phyloP scores from a whole-genome alignment of 2,113 vertebrate genomes.

The Ploceus nigricollis region DNA sequence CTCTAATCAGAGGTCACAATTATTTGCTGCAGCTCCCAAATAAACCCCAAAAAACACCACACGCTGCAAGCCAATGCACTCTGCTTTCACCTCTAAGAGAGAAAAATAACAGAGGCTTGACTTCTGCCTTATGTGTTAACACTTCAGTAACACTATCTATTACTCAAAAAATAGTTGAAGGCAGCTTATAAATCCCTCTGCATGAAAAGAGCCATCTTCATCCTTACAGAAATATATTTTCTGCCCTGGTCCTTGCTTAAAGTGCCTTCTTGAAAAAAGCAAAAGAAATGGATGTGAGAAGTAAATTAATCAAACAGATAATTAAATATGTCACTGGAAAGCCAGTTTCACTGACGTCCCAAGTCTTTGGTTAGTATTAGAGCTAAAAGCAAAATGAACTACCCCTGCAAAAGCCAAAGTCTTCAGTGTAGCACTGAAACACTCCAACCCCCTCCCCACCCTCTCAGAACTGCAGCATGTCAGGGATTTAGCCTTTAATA shows the following conservation, averaged over 20 bases:
- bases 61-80: background rate
- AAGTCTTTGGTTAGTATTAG: background rate
- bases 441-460: rapidly evolving
- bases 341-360: background rate
- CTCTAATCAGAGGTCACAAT: constrained; percentile 28
- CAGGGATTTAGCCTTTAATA: background rate
- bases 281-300: constrained; percentile 52
- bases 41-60: background rate
- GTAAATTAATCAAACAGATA: constrained; percentile 54
- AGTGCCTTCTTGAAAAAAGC: background rate
- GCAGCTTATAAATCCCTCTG: background rate
- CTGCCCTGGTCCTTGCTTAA: background rate
- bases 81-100: background rate
- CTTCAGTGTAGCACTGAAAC: background rate
- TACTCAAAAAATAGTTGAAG: constrained; percentile 15
- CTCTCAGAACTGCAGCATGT: background rate
- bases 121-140: constrained; percentile 6
- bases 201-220: background rate
- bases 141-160: constrained; percentile 5
- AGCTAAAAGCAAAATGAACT: background rate
- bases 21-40: constrained; percentile 16
- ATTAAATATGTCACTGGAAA: constrained; percentile 13
- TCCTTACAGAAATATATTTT: background rate
- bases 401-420: background rate
- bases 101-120: constrained; percentile 24